These are phyloP conservation scores for Cataglyphis albicans DNA, from an alignment of 2,888 invertebrate genomes.

Conservation along the genomic window DNA sequence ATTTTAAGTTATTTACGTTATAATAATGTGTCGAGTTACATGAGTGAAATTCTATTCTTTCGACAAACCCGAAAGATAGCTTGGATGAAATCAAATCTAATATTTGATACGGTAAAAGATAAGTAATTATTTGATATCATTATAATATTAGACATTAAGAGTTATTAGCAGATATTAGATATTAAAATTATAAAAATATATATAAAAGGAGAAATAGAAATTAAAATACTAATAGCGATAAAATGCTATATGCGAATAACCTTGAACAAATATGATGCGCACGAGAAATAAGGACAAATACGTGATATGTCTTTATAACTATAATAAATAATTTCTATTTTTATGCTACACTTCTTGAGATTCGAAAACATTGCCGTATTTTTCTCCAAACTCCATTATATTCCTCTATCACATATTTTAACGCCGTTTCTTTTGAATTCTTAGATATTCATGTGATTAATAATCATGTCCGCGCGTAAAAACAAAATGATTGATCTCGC, in stretches of 20 bases:
- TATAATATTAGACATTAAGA: background rate
- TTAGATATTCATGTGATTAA: conserved; percentile 23
- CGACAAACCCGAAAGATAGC: background rate
- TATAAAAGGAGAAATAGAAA: background rate
- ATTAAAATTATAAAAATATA: background rate
- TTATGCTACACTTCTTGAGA: background rate
- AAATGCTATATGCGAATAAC: background rate
- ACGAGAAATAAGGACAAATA: background rate
- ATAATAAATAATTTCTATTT: background rate
- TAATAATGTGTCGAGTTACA: background rate
- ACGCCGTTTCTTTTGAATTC: background rate
- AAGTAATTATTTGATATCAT: background rate
- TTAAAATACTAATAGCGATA: background rate
- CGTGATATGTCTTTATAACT: background rate
- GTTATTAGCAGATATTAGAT: background rate
- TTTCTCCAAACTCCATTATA: conserved; percentile 26
- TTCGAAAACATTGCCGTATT: background rate
- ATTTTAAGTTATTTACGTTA: conserved; percentile 14
- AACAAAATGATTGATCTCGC: conserved; percentile 12
- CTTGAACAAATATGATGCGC: background rate
- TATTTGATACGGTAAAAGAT: background rate
- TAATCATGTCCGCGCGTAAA: conserved; percentile 13
- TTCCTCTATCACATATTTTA: conserved; percentile 22
- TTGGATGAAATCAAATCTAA: background rate
- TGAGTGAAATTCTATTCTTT: background rate